Evolutionary conservation across 2,888 invertebrate genomes (phyloP).

Genomic region (Sicus ferrugineus): DNA sequence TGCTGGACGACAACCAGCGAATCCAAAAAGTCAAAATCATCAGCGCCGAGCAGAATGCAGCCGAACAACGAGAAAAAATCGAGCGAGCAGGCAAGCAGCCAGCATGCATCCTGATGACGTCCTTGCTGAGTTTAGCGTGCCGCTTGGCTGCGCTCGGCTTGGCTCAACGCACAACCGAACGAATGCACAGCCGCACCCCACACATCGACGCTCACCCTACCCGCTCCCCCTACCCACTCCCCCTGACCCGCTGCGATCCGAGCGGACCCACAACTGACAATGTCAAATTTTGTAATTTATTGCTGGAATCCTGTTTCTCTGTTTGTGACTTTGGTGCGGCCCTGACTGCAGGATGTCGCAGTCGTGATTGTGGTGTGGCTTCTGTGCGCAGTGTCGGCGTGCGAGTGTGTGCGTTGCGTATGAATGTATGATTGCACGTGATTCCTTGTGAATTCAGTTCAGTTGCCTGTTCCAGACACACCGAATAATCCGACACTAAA

Average conservation of each 20-base stretch:
- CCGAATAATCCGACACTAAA: slow-evolving; percentile 51
- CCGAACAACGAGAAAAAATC: neutral
- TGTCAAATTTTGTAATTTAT: slow-evolving; percentile 65
- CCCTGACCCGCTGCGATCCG: slow-evolving; percentile 36
- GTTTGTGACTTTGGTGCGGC: slow-evolving; percentile 54
- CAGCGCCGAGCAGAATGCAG: neutral
- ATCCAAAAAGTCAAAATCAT: slow-evolving; percentile 26
- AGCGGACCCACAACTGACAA: slow-evolving; percentile 63
- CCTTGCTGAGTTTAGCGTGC: slow-evolving; percentile 30
- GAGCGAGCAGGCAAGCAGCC: slow-evolving; percentile 19
- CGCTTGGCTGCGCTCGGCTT: slow-evolving; percentile 32
- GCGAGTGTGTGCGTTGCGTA: slow-evolving; percentile 41
- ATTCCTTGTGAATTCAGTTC: slow-evolving; percentile 52
- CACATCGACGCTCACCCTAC: slow-evolving; percentile 4
- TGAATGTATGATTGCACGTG: slow-evolving; percentile 34
- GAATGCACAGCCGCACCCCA: slow-evolving; percentile 2
- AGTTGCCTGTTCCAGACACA: slow-evolving; percentile 51
- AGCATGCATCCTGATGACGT: slow-evolving; percentile 32
- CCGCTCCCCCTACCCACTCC: slow-evolving; percentile 10
- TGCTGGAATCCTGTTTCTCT: slow-evolving; percentile 63
- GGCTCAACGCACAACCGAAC: slow-evolving; percentile 15
- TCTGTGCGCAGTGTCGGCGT: slow-evolving; percentile 27
- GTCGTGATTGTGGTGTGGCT: slow-evolving; percentile 21
- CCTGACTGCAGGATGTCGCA: slow-evolving; percentile 5
- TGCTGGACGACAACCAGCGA: too few species aligned